Base-by-base conservation (phyloP, 2,113 vertebrate genomes). In the Actenoides hombroni region DNA sequence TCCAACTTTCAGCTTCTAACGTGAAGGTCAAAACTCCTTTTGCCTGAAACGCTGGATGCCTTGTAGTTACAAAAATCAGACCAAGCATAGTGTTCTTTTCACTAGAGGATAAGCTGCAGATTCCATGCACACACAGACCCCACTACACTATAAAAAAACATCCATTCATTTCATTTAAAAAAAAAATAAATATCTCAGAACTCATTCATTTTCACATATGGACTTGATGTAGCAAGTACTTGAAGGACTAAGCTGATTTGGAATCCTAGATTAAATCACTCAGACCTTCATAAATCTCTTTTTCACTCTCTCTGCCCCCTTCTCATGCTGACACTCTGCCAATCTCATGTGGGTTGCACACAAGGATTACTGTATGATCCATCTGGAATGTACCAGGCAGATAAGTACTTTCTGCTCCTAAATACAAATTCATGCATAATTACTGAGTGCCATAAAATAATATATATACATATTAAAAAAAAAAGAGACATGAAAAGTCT, bases 321-420 rank as follows among this genome's bases (percentile, higher is more conserved):
- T 97, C 94, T 94, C 93, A 95, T 73, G 71, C 92, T 92, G 92
- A 98, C 92, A 95, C 71, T 92, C 90, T 53, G 93, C 92, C 96
- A 97, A 88, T 95, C 95, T 93, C 94, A 90, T 93, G 88, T 97
- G 95, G 94, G 95, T 90, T 95, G 92, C 87, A 97, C 76, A 97
- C 79, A 75, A 95, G 96, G 97, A 98, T 98, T 98, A 97, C 80
- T 95, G 81, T 96, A 97, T 97, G 97, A 97, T 97, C 96, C 95
- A 96, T 96, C 92, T 97, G 96, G 95, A 97, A 94, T 71, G 61
- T 86, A 95, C 48, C 40, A 63, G 78, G 73, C 83, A 96, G 83
- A 95, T 91, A 95, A 96, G 92, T 68, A 96, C 91, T 95, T 95
- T 61, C 79, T 94, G 92, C 88, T 93, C 73, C 75, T 75, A 94